Evolutionary conservation across 2,113 vertebrate genomes (phyloP).

Genomic region (Ondatra zibethicus): DNA sequence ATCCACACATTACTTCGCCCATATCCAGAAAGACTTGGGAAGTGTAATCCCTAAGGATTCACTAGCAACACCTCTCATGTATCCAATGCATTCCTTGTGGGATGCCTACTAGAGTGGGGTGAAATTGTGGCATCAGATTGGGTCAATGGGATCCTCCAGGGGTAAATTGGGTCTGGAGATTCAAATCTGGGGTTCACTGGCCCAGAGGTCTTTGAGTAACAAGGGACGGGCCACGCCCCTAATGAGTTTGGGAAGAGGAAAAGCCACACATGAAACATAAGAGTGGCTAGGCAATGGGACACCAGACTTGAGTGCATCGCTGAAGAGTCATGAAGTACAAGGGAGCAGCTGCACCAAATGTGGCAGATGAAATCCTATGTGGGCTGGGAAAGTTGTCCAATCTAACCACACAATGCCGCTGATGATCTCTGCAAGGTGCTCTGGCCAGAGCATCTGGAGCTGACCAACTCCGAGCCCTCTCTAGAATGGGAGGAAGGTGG

Average conservation of each 20-base stretch:
- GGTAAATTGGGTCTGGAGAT: neutral
- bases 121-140: neutral
- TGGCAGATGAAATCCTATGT: neutral
- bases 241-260: neutral
- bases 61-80: too few relatives aligned
- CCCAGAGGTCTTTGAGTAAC: neutral
- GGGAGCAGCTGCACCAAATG: accelerated
- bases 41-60: too few relatives aligned
- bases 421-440: too few relatives aligned
- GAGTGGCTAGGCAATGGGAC: too few relatives aligned
- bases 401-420: neutral
- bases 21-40: neutral
- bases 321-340: neutral
- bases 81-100: neutral
- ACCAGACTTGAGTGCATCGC: neutral
- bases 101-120: neutral
- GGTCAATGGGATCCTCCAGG: neutral
- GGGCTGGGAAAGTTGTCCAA: neutral
- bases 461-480: neutral
- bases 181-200: too few relatives aligned
- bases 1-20: neutral
- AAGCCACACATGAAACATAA: neutral
- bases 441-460: neutral
- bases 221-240: neutral
- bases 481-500: too few relatives aligned